Evolutionary conservation across 2,888 invertebrate species (phyloP).

Genomic region (Hoplodrina blanda): DNA sequence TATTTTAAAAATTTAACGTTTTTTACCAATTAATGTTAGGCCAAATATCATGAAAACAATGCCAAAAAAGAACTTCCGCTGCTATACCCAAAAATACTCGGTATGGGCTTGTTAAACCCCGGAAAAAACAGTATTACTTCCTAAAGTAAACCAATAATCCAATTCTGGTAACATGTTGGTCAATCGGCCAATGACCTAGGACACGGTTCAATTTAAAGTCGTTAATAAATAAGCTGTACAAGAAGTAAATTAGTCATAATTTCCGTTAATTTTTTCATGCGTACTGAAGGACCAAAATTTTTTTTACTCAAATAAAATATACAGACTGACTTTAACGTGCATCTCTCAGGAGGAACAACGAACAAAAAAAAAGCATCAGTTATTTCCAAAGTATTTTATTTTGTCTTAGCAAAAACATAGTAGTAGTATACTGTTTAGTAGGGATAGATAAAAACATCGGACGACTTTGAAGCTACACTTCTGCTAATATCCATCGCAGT

Average conservation of each 20-base stretch:
- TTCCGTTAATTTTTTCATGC: not conserved
- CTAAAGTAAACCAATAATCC: slow-evolving; percentile 31
- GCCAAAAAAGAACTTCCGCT: slow-evolving; percentile 17
- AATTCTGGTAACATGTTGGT: slow-evolving; percentile 30
- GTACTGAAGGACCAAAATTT: slow-evolving; percentile 3
- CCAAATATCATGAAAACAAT: not conserved
- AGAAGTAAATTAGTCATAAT: not conserved
- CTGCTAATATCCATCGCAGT: slow-evolving; percentile 1
- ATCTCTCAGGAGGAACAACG: too few relatives aligned
- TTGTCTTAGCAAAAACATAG: not conserved
- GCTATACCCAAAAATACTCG: not conserved
- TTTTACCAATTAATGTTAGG: not conserved
- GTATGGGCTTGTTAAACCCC: slow-evolving; percentile 1
- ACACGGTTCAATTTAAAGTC: not conserved
- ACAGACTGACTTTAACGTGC: too few relatives aligned
- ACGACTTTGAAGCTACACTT: not conserved
- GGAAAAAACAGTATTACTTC: slow-evolving; percentile 34
- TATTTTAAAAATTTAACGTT: not conserved
- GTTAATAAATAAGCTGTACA: slow-evolving; percentile 1
- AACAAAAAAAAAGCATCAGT: too few relatives aligned
- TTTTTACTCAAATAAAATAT: not conserved
- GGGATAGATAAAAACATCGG: slow-evolving; percentile 18
- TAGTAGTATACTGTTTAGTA: not conserved
- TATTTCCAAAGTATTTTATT: not conserved
- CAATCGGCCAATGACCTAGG: slow-evolving; percentile 50